phyloP scores from a whole-genome alignment of 2,888 invertebrate species.

The Dicyrtomina minuta region DNA sequence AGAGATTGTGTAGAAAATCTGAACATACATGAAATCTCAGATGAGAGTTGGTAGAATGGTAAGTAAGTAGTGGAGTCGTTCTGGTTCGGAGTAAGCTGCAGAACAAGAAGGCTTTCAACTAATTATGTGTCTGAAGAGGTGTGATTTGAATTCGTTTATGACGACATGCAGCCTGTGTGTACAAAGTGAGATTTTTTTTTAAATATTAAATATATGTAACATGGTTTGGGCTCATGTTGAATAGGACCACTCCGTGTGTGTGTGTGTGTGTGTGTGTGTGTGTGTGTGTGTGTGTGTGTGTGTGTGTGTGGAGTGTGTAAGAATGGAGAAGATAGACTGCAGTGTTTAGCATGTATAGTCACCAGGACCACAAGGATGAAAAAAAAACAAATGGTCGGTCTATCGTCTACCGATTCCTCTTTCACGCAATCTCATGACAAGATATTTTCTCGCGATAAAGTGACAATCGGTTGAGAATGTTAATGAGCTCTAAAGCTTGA shows the following conservation, averaged over 20 bases:
- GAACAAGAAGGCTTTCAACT: conserved; percentile 18
- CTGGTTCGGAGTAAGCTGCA: not conserved
- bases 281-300: not conserved
- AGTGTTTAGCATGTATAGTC: too few relatives aligned
- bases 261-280: not conserved
- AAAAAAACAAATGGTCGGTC: conserved; percentile 5
- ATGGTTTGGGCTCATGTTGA: not conserved
- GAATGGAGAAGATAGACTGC: not conserved
- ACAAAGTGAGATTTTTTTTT: too few relatives aligned
- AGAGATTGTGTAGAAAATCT: too few relatives aligned
- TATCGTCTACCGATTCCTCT: conserved; percentile 16
- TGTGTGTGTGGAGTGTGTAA: too few relatives aligned
- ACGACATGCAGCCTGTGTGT: conserved; percentile 2
- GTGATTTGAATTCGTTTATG: conserved; percentile 22
- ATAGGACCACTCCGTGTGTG: not conserved
- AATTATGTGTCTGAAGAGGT: conserved; percentile 23
- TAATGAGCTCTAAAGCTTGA: conserved; percentile 30
- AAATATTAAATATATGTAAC: not conserved
- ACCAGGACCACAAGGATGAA: not conserved
- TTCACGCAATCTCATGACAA: conserved; percentile 35
- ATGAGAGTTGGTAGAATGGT: too few relatives aligned
- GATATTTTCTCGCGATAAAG: conserved; percentile 37
- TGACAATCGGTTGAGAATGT: conserved; percentile 38
- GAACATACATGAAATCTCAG: too few relatives aligned
- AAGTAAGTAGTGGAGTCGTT: too few relatives aligned